A percentile compares a stretch with the other conserved stretches of the same genome.
Evolutionary conservation across 2,888 invertebrate genomes (phyloP).

Genomic region (Hypena proboscidalis): DNA sequence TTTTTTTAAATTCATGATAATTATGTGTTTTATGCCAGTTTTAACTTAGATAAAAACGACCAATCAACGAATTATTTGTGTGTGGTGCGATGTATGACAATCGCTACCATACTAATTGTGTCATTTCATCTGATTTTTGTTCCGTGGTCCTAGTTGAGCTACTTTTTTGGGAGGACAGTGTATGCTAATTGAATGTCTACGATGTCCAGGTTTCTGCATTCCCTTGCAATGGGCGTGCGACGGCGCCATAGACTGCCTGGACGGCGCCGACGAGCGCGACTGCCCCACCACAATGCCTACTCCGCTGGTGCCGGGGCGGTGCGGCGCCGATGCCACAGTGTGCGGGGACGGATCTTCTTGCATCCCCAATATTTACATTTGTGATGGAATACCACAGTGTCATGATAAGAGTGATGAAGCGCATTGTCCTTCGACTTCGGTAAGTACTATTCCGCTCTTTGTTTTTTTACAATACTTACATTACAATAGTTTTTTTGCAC

Average conservation of each 20-base stretch:
- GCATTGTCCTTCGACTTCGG: constrained; percentile 52
- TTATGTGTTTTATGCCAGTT: too few species aligned
- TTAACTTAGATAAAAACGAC: too few species aligned
- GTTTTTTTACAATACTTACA: too few species aligned
- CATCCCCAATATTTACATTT: constrained; percentile 87
- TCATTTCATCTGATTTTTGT: too few species aligned
- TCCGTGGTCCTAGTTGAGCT: too few species aligned
- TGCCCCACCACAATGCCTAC: constrained; percentile 48
- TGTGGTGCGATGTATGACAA: too few species aligned
- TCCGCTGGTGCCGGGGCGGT: constrained; percentile 29
- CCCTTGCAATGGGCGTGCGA: constrained; percentile 92
- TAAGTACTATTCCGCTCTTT: constrained; percentile 3
- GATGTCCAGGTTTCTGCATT: constrained; percentile 88
- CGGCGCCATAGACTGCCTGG: constrained; percentile 91
- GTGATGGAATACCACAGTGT: constrained; percentile 91
- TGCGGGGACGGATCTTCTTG: constrained; percentile 44
- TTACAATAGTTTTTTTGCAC: too few species aligned
- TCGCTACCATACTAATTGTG: too few species aligned
- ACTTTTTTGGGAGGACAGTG: too few species aligned
- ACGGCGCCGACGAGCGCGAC: constrained; percentile 91
- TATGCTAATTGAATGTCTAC: too few species aligned
- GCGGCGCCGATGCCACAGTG: constrained; percentile 34
- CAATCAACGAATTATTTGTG: too few species aligned
- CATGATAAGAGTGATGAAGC: constrained; percentile 90
- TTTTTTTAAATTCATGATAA: too few species aligned